These are phyloP conservation scores for Philopotamus ludificatus DNA, from an alignment of 1,140 invertebrate genomes.

Conservation along the genomic window DNA sequence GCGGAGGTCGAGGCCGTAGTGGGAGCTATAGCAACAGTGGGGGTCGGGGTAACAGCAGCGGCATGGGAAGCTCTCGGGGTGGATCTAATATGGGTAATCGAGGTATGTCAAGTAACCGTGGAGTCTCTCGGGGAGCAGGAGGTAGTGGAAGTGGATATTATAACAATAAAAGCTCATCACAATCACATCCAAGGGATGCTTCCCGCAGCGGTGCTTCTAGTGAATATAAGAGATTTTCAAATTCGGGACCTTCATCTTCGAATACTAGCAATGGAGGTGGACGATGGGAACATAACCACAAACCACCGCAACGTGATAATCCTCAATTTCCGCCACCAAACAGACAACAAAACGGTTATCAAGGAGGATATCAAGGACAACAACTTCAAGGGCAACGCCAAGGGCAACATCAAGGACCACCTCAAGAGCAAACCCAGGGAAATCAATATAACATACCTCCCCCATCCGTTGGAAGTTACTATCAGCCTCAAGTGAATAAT, in stretches of 20 bases:
- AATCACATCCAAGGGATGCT: too few relatives aligned
- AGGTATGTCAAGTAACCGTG: neutral
- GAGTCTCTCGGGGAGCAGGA: neutral
- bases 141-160: neutral
- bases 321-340: neutral
- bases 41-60: constrained; percentile 37
- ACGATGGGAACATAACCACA: constrained; percentile 27
- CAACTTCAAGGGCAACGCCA: too few relatives aligned
- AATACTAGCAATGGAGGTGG: neutral
- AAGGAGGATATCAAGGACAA: too few relatives aligned
- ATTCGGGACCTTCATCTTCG: neutral
- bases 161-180: too few relatives aligned
- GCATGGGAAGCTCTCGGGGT: constrained; percentile 30
- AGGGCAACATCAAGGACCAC: neutral
- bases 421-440: too few relatives aligned
- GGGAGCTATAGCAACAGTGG: constrained; percentile 39
- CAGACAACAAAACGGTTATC: constrained; percentile 18
- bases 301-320: constrained; percentile 1
- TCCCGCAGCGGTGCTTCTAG: neutral
- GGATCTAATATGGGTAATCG: neutral
- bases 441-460: constrained; percentile 35
- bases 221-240: constrained; percentile 7
- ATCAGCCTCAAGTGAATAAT: constrained; percentile 22
- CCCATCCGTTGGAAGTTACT: constrained; percentile 24
- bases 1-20: constrained; percentile 24